phyloP scores from a whole-genome alignment of 2,797 vertebrate species.

The Telmatherina bonti region DNA sequence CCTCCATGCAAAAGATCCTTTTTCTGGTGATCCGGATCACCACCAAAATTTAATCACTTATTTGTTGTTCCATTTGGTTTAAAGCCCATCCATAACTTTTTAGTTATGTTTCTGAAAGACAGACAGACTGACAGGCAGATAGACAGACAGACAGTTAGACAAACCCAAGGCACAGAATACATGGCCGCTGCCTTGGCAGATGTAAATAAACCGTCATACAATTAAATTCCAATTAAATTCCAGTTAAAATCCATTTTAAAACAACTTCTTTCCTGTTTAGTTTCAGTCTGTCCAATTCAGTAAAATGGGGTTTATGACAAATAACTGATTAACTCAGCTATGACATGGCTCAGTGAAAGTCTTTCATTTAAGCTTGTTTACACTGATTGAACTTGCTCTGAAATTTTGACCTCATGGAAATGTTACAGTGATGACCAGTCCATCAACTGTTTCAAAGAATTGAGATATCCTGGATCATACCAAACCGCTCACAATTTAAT shows the following conservation, averaged over 20 bases:
- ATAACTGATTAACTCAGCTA: neutral
- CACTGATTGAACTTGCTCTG: neutral
- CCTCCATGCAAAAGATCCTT: no score
- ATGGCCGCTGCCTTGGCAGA: no score
- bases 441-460: neutral
- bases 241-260: neutral
- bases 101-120: no score
- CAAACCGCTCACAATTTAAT: neutral
- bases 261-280: neutral
- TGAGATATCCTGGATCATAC: constrained; percentile 1
- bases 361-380: neutral
- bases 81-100: no score
- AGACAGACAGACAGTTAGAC: no score
- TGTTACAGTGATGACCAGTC: neutral
- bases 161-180: no score
- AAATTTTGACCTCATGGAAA: neutral
- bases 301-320: neutral
- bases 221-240: no score
- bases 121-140: no score
- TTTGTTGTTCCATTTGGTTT: no score
- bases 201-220: no score
- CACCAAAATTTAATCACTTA: no score
- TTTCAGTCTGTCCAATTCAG: neutral
- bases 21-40: no score
- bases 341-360: neutral